Base-by-base conservation (phyloP, 2,888 invertebrate species). In the Lordiphosa andalusiaca region DNA sequence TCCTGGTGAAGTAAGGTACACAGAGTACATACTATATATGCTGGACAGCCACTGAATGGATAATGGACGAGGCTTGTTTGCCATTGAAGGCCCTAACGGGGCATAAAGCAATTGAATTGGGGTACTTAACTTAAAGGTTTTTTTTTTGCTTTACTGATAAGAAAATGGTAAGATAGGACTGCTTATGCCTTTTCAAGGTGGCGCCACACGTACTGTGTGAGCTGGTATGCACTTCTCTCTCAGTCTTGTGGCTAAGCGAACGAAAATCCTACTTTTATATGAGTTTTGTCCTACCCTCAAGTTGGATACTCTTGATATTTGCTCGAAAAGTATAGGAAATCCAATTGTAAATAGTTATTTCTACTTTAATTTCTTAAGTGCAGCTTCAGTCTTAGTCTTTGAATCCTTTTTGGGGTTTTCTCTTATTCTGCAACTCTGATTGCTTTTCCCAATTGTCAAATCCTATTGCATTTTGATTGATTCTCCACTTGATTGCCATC, bases 391-490 rank as follows among this genome's bases (percentile, higher is more conserved):
- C 3, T 38, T 25, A 12, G 33, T 36, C 42, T 36, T 33, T 37
- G 42, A 44, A 55, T 48, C 56, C 44, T 56, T 42, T 55, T 38
- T 25, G 37, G 3, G 33, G 35, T 16, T 35, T 38, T 9, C 30
- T 38, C 47, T 41, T 41, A 51, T 52, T 67, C 41, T 42, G 38
- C 58, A 16, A 19, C 58, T 52, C 42, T 67, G 58, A 67, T 59
- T 65, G 59, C 37, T 67, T 49, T 48, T 21, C 10, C 9, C 37
- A 12, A 23, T 21, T 49, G 33, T 9, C 37, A 57, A 84, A 62
- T 73, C 48, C 60, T 60, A 73, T 80, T 80, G 73, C 71, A 60
- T 73, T 76, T 77, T 81, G 84, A 77, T 77, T 77, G 73, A 71
- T 62, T 77, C 71, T 57, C 41, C 49, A 70, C 54, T 72, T 75